Base-by-base conservation (phyloP, 2,888 invertebrate genomes). In the Drosophila pegasa region DNA sequence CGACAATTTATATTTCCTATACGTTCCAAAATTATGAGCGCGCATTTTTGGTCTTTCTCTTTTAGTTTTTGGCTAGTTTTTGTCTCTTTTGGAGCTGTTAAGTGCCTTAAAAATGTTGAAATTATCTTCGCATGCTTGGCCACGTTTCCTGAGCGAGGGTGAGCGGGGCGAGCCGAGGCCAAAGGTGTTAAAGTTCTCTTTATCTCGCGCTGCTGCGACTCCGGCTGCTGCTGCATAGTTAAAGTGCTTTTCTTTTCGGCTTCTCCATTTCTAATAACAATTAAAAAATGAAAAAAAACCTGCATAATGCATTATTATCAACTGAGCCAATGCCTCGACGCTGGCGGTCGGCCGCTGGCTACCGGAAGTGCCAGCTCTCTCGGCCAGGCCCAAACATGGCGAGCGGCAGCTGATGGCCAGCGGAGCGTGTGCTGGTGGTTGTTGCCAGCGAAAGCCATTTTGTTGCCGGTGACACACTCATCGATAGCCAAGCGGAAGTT, bases 261-360 rank as follows among this genome's bases (percentile, higher is more conserved):
- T 58, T 40, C 20, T 40, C 25, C 29, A 71, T 67, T 64, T 69
- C 51, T 68, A 75, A 73, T 76, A 81, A 74, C 72, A 84, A 81
- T 85, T 85, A 81, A 82, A 45, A 45, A 84, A 76, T 82, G 72
- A 73, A 81, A 73, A 81, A 75, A 75, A 78, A 50, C 60, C 73
- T 48, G 80, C 71, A 85, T 84, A 71, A 87, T 85, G 82, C 85
- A 84, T 87, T 76, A 87, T 81, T 87, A 87, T 84, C 74, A 70
- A 65, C 50, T 31, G 45, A 56, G 51, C 43, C 45, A 47, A 47
- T 7, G 45, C 45, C 25, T 25, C 84, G 52, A 84, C 77, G 67
- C 66, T 63, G 81, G 85, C 81, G 87, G 84, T 84, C 81, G 84
- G 66, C 78, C 64, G 25, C 55, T 50, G 31, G 7, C 67, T 43